Evolutionary conservation across 1,140 invertebrate genomes (phyloP).

Genomic region (Stegodyphus mimosarum): DNA sequence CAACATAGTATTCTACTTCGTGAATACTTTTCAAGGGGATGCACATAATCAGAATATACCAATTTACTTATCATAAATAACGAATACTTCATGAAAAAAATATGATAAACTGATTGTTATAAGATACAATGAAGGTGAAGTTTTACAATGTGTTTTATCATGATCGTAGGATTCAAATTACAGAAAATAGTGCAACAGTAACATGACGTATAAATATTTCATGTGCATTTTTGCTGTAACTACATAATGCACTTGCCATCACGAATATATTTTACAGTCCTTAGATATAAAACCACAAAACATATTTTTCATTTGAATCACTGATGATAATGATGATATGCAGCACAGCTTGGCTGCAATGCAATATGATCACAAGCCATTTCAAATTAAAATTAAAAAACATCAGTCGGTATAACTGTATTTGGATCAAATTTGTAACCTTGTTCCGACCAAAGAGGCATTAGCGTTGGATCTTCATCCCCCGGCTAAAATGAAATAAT

Average conservation of each 20-base stretch:
- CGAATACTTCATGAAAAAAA: too few relatives aligned
- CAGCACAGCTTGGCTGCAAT: not conserved
- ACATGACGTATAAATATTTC: slow-evolving; percentile 36
- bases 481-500: slow-evolving; percentile 70
- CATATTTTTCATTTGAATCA: slow-evolving; percentile 8
- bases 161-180: slow-evolving; percentile 16
- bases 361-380: not conserved
- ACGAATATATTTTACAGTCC: slow-evolving; percentile 5
- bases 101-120: too few relatives aligned
- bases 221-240: slow-evolving; percentile 32
- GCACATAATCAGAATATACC: too few relatives aligned
- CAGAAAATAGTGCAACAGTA: slow-evolving; percentile 45
- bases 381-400: slow-evolving; percentile 78
- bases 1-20: too few relatives aligned
- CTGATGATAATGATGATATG: slow-evolving; percentile 13
- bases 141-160: not conserved
- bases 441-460: slow-evolving; percentile 78
- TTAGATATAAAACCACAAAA: slow-evolving; percentile 36
- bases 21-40: too few relatives aligned
- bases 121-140: not conserved
- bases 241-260: slow-evolving; percentile 45
- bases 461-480: slow-evolving; percentile 84
- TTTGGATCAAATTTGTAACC: slow-evolving; percentile 89
- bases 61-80: too few relatives aligned
- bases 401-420: slow-evolving; percentile 79